Evolutionary conservation across 2,888 invertebrate genomes (phyloP).

Genomic region (Lithophane ornitopus): DNA sequence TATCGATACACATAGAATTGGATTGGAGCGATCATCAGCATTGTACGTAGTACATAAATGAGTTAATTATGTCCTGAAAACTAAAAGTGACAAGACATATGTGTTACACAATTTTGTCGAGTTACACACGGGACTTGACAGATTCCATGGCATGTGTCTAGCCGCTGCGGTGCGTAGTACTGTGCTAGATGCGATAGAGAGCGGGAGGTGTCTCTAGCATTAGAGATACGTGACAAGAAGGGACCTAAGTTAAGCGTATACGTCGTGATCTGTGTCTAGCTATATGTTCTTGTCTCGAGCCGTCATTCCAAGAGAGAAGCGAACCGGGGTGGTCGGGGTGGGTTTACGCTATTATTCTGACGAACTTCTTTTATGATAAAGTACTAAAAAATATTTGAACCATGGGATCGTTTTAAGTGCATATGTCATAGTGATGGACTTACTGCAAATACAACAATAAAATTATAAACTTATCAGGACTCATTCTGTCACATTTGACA

Average conservation of each 20-base stretch:
- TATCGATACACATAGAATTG: neutral
- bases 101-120: slow-evolving; percentile 36
- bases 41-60: slow-evolving; percentile 16
- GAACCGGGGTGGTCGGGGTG: neutral
- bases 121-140: slow-evolving; percentile 11
- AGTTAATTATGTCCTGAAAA: slow-evolving; percentile 35
- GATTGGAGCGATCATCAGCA: slow-evolving; percentile 15
- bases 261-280: slow-evolving; percentile 43
- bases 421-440: slow-evolving; percentile 4
- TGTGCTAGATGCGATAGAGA: neutral
- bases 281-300: slow-evolving; percentile 38
- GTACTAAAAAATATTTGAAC: neutral
- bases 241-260: slow-evolving; percentile 57
- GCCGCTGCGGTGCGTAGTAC: slow-evolving; percentile 1
- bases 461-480: neutral
- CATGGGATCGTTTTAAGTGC: neutral
- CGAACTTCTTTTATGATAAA: neutral
- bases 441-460: neutral
- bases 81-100: slow-evolving; percentile 39
- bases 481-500: slow-evolving; percentile 4
- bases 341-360: neutral
- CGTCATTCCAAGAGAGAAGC: slow-evolving; percentile 69
- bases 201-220: too few relatives aligned
- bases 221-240: slow-evolving; percentile 40
- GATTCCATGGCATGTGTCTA: slow-evolving; percentile 25